Base-by-base conservation (phyloP, 2,888 invertebrate genomes). In the Dryocosmus kuriphilus region DNA sequence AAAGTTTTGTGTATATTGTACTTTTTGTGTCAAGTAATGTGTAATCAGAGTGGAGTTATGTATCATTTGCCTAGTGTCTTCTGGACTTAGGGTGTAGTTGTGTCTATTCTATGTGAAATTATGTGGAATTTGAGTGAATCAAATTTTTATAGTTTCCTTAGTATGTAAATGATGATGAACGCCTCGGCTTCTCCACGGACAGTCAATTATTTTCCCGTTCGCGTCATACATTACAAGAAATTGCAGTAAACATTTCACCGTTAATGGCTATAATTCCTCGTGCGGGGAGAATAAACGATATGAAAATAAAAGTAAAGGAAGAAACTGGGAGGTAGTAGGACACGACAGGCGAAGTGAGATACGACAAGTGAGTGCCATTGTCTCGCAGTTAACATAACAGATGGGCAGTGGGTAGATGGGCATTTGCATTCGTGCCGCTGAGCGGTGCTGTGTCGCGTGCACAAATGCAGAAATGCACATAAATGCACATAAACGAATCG, bases 381-480 rank as follows among this genome's bases (percentile, higher is more conserved):
- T 38, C 14, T 38, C 24, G 65, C n/a, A 38, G 16, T 65, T 38
- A 38, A 71, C 71, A 51, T 51, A 71, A 63, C 35, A 63, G 46
- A 71, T 11, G 46, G 24, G 24, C 67, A 24, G 67, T 67, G 71
- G 30, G 30, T 71, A n/a, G 51, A 71, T 24, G 9, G 14, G 24
- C 22, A 71, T 71, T 71, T 71, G 71, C 71, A 71, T 71, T 71
- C 71, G 30, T 71, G 71, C 30, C 30, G 41, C 46, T 67, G 38
- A n/a, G n/a, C n/a, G n/a, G n/a, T 16, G 41, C 41, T 41, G 16
- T 67, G 71, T 71, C 71, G 71, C 71, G 71, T 71, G 71, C 51
- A 71, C 71, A 51, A 71, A 51, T 71, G 51, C 67, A 67, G 27
- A 65, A 67, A 46, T 63, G 35, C 62, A 63, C 62, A 62, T 62